A percentile compares a stretch with the other conserved stretches of the same genome.
phyloP scores from a whole-genome alignment of 1,140 invertebrate species.

The Sycobia sp. region DNA sequence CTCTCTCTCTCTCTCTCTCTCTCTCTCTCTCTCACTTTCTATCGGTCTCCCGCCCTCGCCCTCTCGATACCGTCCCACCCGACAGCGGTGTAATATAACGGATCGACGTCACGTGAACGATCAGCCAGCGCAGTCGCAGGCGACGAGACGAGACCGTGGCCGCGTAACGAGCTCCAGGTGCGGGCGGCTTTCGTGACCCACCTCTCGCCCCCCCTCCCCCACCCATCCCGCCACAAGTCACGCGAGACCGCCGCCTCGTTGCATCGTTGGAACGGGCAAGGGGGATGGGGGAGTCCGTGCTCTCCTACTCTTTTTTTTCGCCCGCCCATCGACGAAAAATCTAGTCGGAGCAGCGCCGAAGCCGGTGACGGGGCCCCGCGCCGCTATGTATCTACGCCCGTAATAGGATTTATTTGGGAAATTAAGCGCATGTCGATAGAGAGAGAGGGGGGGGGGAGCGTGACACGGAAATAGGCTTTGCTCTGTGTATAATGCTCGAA shows the following conservation, averaged over 20 bases:
- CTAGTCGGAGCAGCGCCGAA: background rate
- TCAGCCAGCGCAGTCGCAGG: too few species aligned
- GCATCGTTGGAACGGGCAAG: too few species aligned
- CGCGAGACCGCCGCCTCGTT: constrained; percentile 44
- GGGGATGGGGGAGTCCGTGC: too few species aligned
- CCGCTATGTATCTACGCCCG: background rate
- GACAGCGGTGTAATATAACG: constrained; percentile 61
- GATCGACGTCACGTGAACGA: constrained; percentile 61
- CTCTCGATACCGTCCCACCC: too few species aligned
- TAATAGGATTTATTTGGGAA: constrained; percentile 35
- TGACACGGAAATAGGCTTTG: constrained; percentile 16
- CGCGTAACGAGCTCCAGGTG: constrained; percentile 39
- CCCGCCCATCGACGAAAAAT: constrained; percentile 14
- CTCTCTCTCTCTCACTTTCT: too few species aligned
- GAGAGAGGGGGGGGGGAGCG: too few species aligned
- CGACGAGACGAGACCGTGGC: too few species aligned
- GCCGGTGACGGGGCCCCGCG: too few species aligned
- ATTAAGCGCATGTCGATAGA: too few species aligned
- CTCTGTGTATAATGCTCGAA: background rate
- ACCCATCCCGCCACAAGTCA: too few species aligned
- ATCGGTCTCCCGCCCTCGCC: too few species aligned
- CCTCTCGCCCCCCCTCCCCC: constrained; percentile 50
- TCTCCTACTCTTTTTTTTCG: background rate
- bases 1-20: too few species aligned
- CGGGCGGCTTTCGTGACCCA: constrained; percentile 48